These are phyloP conservation scores for Prunella himalayana DNA, from an alignment of 2,113 vertebrate species.

Conservation along the genomic window DNA sequence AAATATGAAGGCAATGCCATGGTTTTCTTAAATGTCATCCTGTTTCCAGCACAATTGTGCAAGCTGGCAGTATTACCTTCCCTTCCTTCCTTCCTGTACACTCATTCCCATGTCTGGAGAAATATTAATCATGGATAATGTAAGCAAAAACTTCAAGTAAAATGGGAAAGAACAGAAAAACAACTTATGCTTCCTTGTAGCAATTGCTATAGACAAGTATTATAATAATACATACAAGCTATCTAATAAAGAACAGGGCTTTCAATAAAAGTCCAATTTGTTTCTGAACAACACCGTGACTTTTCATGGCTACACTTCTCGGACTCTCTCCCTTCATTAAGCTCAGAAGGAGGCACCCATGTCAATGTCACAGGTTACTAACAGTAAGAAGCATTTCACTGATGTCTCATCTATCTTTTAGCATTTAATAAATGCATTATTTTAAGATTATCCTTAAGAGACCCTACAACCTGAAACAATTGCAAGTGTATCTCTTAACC, in stretches of 20 bases:
- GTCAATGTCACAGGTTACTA: fast-evolving
- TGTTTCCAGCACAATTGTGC: slow-evolving; percentile 32
- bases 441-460: not conserved
- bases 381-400: not conserved
- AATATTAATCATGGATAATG: not conserved
- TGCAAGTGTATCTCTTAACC: not conserved
- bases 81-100: slow-evolving; percentile 56
- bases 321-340: not conserved
- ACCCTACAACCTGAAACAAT: not conserved
- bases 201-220: not conserved
- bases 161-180: not conserved
- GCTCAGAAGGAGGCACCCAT: not conserved
- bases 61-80: slow-evolving; percentile 32
- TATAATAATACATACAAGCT: not conserved
- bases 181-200: not conserved
- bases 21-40: slow-evolving; percentile 14
- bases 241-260: not conserved
- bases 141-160: slow-evolving; percentile 23
- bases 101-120: slow-evolving; percentile 21
- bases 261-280: not conserved
- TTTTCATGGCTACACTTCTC: not conserved
- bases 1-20: not conserved
- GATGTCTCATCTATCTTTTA: not conserved
- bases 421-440: not conserved
- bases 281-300: not conserved